A percentile compares a stretch with the other conserved stretches of the same genome.
These are phyloP conservation scores for Melanerpes formicivorus DNA, from an alignment of 2,113 vertebrate species.

Conservation along the genomic window DNA sequence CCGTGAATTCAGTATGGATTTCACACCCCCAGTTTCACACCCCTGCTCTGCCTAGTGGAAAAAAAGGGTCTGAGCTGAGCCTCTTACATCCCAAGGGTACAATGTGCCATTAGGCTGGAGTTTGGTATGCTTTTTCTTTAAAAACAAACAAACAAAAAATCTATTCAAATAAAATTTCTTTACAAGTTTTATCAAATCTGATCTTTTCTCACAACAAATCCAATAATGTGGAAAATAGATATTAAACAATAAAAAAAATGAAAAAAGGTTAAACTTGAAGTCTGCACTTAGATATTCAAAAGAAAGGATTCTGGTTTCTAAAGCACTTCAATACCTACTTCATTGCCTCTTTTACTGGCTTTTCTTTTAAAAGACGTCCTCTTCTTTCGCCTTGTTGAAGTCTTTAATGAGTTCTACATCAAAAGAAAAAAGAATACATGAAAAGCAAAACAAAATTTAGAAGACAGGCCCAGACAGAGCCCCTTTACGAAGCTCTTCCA, in stretches of 20 bases:
- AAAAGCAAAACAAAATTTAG: constrained; percentile 61
- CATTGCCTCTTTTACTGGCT: constrained; percentile 94
- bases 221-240: background rate
- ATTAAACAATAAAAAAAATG: background rate
- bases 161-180: background rate
- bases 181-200: background rate
- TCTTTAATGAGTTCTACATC: constrained; percentile 85
- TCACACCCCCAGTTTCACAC: background rate
- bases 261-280: background rate
- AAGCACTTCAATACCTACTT: constrained; percentile 80
- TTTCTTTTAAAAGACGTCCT: constrained; percentile 97
- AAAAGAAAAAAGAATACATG: constrained; percentile 54
- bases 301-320: background rate
- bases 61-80: background rate
- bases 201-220: background rate
- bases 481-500: constrained; percentile 54
- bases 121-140: background rate
- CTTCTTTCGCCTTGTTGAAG: constrained; percentile 94
- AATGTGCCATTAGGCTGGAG: background rate
- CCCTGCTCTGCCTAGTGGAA: background rate
- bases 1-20: background rate
- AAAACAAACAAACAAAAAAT: background rate
- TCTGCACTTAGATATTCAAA: background rate
- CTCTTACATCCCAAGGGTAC: background rate
- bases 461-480: constrained; percentile 28